Percentiles rank a stretch among this genome's conserved stretches.
These are phyloP conservation scores for Pseudococcus jackbeardsleyi DNA, from an alignment of 2,888 invertebrate species.

Conservation along the genomic window DNA sequence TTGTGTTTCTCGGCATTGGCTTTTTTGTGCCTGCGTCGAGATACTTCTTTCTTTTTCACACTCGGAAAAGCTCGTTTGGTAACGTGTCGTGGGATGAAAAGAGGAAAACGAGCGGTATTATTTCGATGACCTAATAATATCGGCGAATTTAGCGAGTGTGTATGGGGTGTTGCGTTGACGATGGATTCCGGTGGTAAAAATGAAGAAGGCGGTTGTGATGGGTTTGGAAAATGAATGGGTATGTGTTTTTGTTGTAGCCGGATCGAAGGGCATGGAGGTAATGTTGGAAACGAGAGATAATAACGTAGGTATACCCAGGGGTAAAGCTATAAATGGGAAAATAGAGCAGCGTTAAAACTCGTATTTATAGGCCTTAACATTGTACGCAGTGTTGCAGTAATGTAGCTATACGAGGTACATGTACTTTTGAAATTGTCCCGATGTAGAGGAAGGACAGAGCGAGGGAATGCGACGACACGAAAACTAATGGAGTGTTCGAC, in stretches of 20 bases:
- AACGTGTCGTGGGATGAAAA: not conserved
- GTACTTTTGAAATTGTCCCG: not conserved
- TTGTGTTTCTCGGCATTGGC: not conserved
- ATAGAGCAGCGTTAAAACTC: not conserved
- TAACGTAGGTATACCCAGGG: not conserved
- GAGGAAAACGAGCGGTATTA: not conserved
- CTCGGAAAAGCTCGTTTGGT: not conserved
- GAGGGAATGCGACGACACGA: not conserved
- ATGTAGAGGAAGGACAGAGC: not conserved
- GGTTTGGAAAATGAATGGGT: not conserved
- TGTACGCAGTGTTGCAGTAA: not conserved
- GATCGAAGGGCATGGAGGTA: not conserved
- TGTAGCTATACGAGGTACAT: not conserved
- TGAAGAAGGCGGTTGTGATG: not conserved
- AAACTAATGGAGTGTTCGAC: not conserved
- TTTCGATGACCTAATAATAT: constrained; percentile 3
- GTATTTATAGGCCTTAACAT: not conserved
- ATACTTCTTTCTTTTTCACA: not conserved
- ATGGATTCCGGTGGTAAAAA: not conserved
- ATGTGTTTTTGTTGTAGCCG: not conserved
- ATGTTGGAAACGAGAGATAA: not conserved
- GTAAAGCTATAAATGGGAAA: not conserved
- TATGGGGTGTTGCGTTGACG: not conserved
- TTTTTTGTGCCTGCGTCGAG: not conserved
- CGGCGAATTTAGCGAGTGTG: not conserved